phyloP scores from a whole-genome alignment of 2,797 vertebrate genomes.

The Perodicticus potto region DNA sequence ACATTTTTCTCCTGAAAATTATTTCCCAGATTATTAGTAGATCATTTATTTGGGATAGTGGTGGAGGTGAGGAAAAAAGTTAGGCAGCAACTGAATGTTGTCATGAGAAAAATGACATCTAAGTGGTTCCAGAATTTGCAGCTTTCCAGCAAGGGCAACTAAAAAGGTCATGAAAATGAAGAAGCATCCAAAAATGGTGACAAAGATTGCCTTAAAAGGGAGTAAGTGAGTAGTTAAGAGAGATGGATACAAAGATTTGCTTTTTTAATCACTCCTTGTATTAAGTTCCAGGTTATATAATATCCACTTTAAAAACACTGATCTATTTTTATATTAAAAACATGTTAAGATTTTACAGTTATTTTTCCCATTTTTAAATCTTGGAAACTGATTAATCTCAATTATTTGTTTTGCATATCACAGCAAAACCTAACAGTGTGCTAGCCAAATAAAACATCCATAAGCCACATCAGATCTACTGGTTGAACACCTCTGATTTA shows the following conservation, averaged over 20 bases:
- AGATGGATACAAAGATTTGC: not conserved
- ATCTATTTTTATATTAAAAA: not conserved
- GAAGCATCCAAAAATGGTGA: not conserved
- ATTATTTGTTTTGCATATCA: not conserved
- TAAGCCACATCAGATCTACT: not conserved
- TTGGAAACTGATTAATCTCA: not conserved
- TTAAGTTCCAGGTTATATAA: not conserved
- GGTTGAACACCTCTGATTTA: not conserved
- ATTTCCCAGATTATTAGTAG: not conserved
- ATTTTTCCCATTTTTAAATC: not conserved
- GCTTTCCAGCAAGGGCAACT: not conserved
- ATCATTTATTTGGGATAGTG: not conserved
- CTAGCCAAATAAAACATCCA: not conserved
- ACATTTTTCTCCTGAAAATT: not conserved
- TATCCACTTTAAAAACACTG: not conserved
- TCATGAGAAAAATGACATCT: not conserved
- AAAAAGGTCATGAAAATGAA: not conserved
- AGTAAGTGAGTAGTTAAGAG: not conserved
- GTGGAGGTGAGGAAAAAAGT: too few species aligned
- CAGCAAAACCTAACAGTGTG: not conserved
- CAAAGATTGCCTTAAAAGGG: not conserved
- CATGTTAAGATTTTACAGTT: not conserved
- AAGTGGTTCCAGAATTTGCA: not conserved
- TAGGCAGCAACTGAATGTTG: not conserved
- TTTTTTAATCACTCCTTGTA: not conserved